Evolutionary conservation across 2,113 vertebrate species (phyloP).

Genomic region (Mus pahari): DNA sequence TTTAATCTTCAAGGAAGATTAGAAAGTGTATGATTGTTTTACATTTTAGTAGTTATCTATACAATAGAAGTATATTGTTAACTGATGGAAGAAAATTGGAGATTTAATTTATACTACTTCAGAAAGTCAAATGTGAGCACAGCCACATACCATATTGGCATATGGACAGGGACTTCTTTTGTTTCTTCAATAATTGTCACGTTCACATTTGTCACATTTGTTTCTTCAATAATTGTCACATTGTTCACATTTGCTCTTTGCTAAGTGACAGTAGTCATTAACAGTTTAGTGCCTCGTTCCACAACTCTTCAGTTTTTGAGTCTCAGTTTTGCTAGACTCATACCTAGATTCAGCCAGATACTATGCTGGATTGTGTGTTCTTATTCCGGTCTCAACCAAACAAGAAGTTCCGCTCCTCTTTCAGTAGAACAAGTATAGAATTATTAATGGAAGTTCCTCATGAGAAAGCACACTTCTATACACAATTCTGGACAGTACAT

Average conservation of each 20-base stretch:
- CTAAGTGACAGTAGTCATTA: not conserved
- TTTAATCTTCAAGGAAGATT: not conserved
- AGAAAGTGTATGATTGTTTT: not conserved
- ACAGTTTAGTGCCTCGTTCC: not conserved
- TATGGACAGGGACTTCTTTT: not conserved
- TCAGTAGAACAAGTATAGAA: not conserved
- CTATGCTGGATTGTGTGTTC: not conserved
- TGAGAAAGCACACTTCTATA: not conserved
- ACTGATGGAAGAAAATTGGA: not conserved
- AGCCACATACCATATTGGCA: not conserved
- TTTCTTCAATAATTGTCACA: constrained; percentile 26
- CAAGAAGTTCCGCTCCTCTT: not conserved
- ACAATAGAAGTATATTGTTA: not conserved
- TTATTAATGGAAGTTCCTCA: constrained; percentile 30
- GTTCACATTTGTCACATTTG: too few species aligned
- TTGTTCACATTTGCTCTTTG: not conserved
- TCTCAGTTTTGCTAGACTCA: not conserved
- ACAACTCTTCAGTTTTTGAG: constrained; percentile 18
- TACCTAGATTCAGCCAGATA: not conserved
- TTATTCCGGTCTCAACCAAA: not conserved
- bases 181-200: constrained; percentile 24
- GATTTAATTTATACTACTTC: not conserved
- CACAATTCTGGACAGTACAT: not conserved
- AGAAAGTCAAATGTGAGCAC: constrained; percentile 1
- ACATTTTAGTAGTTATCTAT: not conserved